Base-by-base conservation (phyloP, 2,113 vertebrate genomes). In the Ramphastos sulfuratus region DNA sequence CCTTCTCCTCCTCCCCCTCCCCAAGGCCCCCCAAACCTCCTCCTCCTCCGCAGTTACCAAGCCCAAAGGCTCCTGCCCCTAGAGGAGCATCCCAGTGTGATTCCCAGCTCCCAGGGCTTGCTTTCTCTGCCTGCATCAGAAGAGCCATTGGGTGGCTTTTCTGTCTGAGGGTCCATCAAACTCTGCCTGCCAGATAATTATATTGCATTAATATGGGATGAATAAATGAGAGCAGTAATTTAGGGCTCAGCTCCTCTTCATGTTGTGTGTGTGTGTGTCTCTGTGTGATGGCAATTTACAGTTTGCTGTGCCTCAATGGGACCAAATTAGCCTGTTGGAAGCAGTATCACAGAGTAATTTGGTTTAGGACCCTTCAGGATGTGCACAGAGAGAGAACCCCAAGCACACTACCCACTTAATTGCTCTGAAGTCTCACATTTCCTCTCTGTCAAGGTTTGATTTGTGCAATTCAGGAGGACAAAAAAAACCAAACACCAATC, bases 171-270 rank as follows among this genome's bases (percentile, higher is more conserved):
- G 97, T 97, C 96, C 97, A 97, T 97, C 96, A 97, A 96, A 95
- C 84, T 90, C 92, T 97, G 90, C 85, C 96, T 96, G 85, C 70
- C 79, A 89, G 96, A 96, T 97, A 97, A 97, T 97, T 97, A 95
- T 97, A 96, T 97, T 93, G 96, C 95, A 97, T 97, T 97, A 97
- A 98, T 98, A 97, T 92, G 69, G 93, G 86, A 94, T 97, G 95
- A 97, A 97, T 96, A 96, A 96, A 94, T 95, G 95, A 97, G 97
- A 97, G 96, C 87, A 95, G 95, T 96, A 97, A 97, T 97, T 98
- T 39, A 97, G 82, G 72, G 67, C 87, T 97, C 97, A 96, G 96
- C 94, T 94, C 92, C 92, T 95, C 95, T 66, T 96, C 46, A 16
- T 46, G 6, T 9, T 18, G 15, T 46, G 44, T 46, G 44, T 46